These are phyloP conservation scores for Drosophila prostipennis DNA, from an alignment of 2,888 invertebrate genomes.

Conservation along the genomic window DNA sequence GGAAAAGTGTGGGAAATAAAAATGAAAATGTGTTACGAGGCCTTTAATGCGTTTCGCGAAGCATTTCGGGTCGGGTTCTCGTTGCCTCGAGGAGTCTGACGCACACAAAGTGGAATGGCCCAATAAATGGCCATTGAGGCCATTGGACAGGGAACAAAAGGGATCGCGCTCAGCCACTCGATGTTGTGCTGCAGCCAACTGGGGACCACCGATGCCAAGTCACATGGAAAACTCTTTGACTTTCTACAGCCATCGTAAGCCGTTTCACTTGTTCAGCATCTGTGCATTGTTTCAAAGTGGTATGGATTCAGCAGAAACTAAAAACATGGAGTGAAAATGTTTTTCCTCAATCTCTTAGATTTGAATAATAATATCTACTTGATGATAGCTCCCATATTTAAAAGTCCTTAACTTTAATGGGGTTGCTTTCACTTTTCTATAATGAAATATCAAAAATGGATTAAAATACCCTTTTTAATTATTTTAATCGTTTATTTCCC, in stretches of 20 bases:
- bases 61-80: slow-evolving; percentile 35
- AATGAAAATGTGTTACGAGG: slow-evolving; percentile 62
- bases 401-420: too few relatives aligned
- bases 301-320: background rate
- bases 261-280: background rate
- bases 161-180: slow-evolving; percentile 18
- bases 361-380: too few relatives aligned
- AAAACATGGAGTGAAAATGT: background rate
- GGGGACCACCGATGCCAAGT: slow-evolving; percentile 48
- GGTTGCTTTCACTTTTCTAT: too few relatives aligned
- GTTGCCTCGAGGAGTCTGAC: slow-evolving; percentile 26
- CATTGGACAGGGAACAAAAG: slow-evolving; percentile 21
- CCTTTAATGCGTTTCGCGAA: slow-evolving; percentile 70
- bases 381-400: too few relatives aligned
- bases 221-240: slow-evolving; percentile 74
- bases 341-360: too few relatives aligned
- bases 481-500: background rate
- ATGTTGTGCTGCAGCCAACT: slow-evolving; percentile 29
- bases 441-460: too few relatives aligned
- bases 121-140: slow-evolving; percentile 57
- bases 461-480: too few relatives aligned
- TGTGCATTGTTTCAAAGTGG: background rate
- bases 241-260: slow-evolving; percentile 28
- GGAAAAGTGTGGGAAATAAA: slow-evolving; percentile 42
- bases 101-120: slow-evolving; percentile 37